Conservation (phyloP, 2,888 invertebrate species). For the Lasioglossum lativentre region DNA sequence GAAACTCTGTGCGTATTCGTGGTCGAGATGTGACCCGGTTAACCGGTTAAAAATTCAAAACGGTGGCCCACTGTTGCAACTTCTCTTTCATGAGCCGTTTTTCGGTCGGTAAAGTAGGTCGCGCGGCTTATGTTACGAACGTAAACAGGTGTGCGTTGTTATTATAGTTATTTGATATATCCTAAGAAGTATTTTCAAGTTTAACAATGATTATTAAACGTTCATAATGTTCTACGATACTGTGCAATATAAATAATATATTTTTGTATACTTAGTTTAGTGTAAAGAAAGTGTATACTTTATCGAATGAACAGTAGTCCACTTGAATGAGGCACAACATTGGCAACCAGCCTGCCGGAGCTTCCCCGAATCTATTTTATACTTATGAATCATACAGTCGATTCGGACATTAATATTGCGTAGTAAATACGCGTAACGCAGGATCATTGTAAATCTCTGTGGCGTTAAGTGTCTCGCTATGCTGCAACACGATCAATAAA, state of each 20-base stretch:
- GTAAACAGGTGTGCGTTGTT: neutral
- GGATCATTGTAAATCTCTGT: slow-evolving; percentile 8
- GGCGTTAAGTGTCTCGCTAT: neutral
- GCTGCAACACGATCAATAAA: neutral
- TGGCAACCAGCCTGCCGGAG: slow-evolving; percentile 66
- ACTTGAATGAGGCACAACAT: slow-evolving; percentile 58
- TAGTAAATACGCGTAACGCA: slow-evolving; percentile 42
- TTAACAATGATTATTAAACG: too few species aligned
- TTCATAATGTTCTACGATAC: too few species aligned
- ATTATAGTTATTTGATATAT: neutral
- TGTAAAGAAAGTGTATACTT: neutral
- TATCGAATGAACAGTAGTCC: neutral
- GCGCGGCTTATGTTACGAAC: neutral
- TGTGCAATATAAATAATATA: too few species aligned
- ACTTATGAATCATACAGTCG: slow-evolving; percentile 67
- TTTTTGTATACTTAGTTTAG: neutral
- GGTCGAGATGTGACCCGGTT: neutral
- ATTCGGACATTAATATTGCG: slow-evolving; percentile 58
- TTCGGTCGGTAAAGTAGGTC: slow-evolving; percentile 15
- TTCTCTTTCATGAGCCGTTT: neutral
- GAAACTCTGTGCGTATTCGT: neutral
- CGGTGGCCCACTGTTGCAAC: neutral
- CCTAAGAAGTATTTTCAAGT: too few species aligned
- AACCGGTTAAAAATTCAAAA: neutral
- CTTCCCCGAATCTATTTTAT: slow-evolving; percentile 68